These are phyloP conservation scores for Drosophila kohkoa DNA, from an alignment of 1,140 invertebrate species.

Conservation along the genomic window DNA sequence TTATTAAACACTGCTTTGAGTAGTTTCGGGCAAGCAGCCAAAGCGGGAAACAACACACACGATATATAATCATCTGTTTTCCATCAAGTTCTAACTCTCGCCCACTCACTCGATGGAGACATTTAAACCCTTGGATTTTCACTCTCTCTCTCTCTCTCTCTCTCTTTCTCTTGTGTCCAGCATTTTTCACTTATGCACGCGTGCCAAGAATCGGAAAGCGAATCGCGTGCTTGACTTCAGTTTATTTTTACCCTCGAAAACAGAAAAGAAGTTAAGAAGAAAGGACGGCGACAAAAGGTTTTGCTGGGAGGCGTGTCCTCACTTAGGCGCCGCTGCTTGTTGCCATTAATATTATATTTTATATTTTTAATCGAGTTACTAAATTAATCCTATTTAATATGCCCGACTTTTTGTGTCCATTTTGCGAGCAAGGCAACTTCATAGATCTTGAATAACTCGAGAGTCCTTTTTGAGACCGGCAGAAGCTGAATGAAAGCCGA, in stretches of 20 bases:
- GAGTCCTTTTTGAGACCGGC: neutral
- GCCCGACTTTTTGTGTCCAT: neutral
- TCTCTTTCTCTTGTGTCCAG: conserved; percentile 7
- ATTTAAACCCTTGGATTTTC: conserved; percentile 40
- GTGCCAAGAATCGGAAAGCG: conserved; percentile 25
- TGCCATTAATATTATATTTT: conserved; percentile 14
- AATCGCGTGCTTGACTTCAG: conserved; percentile 52
- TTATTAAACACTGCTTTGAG: conserved; percentile 24
- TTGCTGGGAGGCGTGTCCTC: conserved; percentile 13
- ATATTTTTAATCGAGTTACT: conserved; percentile 31
- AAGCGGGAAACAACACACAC: conserved; percentile 12
- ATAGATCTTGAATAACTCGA: neutral
- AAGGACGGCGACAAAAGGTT: neutral
- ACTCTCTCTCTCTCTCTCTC: too few species aligned
- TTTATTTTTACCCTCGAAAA: conserved; percentile 33
- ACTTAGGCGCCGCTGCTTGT: conserved; percentile 1
- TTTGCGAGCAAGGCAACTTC: neutral
- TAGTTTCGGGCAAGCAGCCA: conserved; percentile 43
- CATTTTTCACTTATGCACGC: conserved; percentile 5
- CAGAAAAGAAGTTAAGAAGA: too few species aligned
- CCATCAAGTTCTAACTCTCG: neutral
- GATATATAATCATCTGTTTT: conserved; percentile 42
- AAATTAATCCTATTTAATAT: conserved; percentile 34
- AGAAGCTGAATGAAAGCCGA: conserved; percentile 33
- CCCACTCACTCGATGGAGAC: neutral